These are phyloP conservation scores for Himalopsyche tibetana DNA, from an alignment of 2,888 invertebrate species.

Conservation along the genomic window DNA sequence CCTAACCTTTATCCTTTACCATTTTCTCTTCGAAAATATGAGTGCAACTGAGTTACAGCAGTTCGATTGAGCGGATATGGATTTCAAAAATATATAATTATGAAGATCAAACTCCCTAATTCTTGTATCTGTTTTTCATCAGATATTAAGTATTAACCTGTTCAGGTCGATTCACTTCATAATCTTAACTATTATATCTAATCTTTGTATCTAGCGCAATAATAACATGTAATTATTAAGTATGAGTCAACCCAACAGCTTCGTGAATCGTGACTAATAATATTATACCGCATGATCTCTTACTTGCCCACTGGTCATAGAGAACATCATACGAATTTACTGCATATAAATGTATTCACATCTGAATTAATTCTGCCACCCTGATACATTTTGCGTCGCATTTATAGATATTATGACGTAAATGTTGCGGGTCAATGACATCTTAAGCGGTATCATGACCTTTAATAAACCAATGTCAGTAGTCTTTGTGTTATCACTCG, in stretches of 20 bases:
- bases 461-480: constrained; percentile 7
- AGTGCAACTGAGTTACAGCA: no score
- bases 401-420: neutral
- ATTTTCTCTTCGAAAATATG: no score
- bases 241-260: neutral
- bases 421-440: constrained; percentile 7
- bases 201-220: no score
- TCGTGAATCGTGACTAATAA: constrained; percentile 18
- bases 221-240: constrained; percentile 23
- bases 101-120: no score
- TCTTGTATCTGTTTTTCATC: no score
- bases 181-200: no score
- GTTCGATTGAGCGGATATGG: no score
- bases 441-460: neutral
- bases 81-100: no score
- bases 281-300: neutral
- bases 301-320: constrained; percentile 36
- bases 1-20: no score
- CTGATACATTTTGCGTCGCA: constrained; percentile 13
- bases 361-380: constrained; percentile 27
- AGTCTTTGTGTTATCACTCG: neutral
- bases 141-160: no score
- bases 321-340: constrained; percentile 6
- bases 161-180: no score
- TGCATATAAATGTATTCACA: neutral